Base-by-base conservation (phyloP, 2,888 invertebrate genomes). In the Drosophila anomelani region DNA sequence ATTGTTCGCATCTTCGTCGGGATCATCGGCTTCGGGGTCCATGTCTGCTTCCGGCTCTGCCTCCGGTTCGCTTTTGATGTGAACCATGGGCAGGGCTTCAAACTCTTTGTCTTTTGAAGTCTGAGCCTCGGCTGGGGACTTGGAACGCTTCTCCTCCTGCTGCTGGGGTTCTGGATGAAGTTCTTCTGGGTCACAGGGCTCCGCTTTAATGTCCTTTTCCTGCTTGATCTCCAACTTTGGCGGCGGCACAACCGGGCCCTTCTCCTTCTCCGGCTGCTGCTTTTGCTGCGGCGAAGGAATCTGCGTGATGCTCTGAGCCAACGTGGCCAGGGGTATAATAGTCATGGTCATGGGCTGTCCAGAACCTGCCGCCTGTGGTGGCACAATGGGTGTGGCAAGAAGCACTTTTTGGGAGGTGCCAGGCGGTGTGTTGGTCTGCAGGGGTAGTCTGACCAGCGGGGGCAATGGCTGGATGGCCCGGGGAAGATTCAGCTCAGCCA, bases 261-360 rank as follows among this genome's bases (percentile, higher is more conserved):
- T 77, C 10, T 62, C 51, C 7, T 44, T 54, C 15, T 51, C 51
- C 34, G 34, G 5, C 15, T 15, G 34, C 34, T 20, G 51, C 15
- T 51, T 51, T 26, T 57, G 70, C 34, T 61, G 74, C 20, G 7
- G 13, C 29, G 36, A 17, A 10, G 80, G 76, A 39, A 77, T 75
- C 59, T 81, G 78, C 0, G 87, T 85, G 0, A 87, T 81, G 56
- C 85, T 88, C 47, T 89, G 89, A 7, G 88, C 68, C 34, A 87
- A 53, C 1, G 87, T 89, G 13, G 91, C 78, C 39, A 91, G 69
- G 15, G 91, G 91, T 81, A 91, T 91, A 41, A 91, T 91, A 23
- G 91, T 91, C 91, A 91, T 91, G 4, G 91, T 91, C 82, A 88
- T 83, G 3, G 89, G 86, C 43, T 88, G 75, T 0, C 85, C 75